Conservation (phyloP, 35 echinoderm and acorn worm species). For the Ophioderma brevispina region DNA sequence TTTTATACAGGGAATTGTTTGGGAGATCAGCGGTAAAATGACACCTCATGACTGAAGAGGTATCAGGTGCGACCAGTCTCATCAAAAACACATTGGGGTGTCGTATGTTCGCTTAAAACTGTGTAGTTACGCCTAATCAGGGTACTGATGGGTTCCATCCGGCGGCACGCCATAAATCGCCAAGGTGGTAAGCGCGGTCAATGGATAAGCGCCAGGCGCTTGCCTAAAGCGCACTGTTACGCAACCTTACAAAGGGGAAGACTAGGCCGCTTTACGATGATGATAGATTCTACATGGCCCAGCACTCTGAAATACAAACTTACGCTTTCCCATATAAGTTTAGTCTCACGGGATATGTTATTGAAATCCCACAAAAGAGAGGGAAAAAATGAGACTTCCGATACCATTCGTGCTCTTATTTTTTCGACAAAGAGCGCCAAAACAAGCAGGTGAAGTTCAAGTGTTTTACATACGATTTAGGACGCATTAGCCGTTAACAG, state of each 20-base stretch:
- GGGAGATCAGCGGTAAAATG: background rate
- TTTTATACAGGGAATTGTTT: background rate
- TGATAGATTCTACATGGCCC: background rate
- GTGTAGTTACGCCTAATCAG: background rate
- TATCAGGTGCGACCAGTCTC: too few species aligned
- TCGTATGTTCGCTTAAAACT: too few species aligned
- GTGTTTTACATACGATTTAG: background rate
- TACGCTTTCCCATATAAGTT: background rate
- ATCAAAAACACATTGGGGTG: background rate
- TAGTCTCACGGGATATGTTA: background rate
- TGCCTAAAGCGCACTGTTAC: background rate
- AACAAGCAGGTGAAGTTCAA: constrained; percentile 5
- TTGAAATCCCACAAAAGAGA: background rate
- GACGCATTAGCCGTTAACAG: background rate
- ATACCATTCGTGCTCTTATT: background rate
- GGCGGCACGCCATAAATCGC: background rate
- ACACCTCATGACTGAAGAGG: background rate
- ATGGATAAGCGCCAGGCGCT: background rate
- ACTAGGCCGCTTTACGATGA: background rate
- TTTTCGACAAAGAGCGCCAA: background rate
- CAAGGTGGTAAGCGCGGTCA: background rate
- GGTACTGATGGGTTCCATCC: background rate
- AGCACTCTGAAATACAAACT: constrained; percentile 1
- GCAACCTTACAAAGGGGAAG: background rate
- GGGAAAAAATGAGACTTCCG: background rate